These are phyloP conservation scores for Trematomus bernacchii DNA, from an alignment of 2,797 vertebrate species.

Conservation along the genomic window DNA sequence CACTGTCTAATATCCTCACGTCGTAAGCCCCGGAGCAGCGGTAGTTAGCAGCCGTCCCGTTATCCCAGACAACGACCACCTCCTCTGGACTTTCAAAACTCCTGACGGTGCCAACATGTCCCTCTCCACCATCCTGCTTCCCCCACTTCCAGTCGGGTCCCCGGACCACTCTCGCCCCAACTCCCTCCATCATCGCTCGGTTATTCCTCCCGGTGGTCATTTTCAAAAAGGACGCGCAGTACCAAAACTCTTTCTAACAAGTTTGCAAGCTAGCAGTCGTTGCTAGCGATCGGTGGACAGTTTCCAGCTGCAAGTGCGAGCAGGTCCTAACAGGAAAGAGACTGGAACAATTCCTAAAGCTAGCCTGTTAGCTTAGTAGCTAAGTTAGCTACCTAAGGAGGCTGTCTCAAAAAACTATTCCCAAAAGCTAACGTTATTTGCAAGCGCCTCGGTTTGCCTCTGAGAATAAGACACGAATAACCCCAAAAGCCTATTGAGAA, in stretches of 20 bases:
- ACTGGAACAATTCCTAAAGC: conserved; percentile 59
- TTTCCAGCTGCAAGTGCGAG: conserved; percentile 41
- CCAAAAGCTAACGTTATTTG: conserved; percentile 36
- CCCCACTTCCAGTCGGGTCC: conserved; percentile 99
- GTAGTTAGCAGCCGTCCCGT: conserved; percentile 98
- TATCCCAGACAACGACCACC: conserved; percentile 99
- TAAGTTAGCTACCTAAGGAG: conserved; percentile 61
- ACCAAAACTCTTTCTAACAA: conserved; percentile 29
- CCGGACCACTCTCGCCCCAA: conserved; percentile 95
- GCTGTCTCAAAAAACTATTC: conserved; percentile 53
- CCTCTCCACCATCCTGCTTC: conserved; percentile 98
- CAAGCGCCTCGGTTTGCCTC: conserved; percentile 20
- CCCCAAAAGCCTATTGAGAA: conserved; percentile 35
- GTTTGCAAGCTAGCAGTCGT: conserved; percentile 32
- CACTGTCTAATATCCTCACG: conserved; percentile 96
- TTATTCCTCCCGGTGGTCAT: conserved; percentile 99
- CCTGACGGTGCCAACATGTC: conserved; percentile 97
- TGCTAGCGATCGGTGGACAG: conserved; percentile 46
- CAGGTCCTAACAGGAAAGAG: conserved; percentile 68
- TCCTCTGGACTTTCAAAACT: conserved; percentile 99
- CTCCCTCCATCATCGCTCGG: conserved; percentile 98
- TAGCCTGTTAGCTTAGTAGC: conserved; percentile 58
- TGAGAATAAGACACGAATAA: conserved; percentile 26
- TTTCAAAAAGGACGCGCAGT: conserved; percentile 50
- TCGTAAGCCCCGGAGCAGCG: conserved; percentile 98